Conservation (phyloP, 2,113 vertebrate species). For the Thymallus thymallus region DNA sequence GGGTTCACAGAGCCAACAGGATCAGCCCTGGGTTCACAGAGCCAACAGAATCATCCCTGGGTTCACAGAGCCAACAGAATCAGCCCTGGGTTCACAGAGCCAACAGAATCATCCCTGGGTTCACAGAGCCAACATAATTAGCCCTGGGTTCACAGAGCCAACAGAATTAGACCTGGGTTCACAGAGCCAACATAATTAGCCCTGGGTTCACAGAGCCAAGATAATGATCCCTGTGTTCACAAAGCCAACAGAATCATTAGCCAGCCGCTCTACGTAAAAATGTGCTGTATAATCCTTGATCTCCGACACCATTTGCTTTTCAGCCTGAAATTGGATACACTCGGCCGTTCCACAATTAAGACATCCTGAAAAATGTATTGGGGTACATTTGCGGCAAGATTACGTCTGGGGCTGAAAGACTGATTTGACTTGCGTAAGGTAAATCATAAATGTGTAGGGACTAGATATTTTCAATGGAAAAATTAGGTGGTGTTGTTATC, state of each 20-base stretch:
- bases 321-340: constrained; percentile 69
- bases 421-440: constrained; percentile 55
- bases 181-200: constrained; percentile 49
- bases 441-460: constrained; percentile 57
- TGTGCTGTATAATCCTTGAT: constrained; percentile 71
- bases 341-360: constrained; percentile 60
- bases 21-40: constrained; percentile 55
- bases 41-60: no score
- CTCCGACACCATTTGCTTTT: constrained; percentile 68
- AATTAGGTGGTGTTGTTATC: constrained; percentile 22
- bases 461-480: background rate
- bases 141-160: constrained; percentile 51
- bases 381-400: constrained; percentile 62
- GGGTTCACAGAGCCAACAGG: no score
- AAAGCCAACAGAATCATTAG: constrained; percentile 64
- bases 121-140: no score
- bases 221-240: constrained; percentile 53
- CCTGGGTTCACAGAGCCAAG: constrained; percentile 46
- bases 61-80: no score
- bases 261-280: constrained; percentile 57
- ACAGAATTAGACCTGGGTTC: constrained; percentile 44
- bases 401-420: constrained; percentile 47
- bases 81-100: constrained; percentile 55
- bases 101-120: no score
- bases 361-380: constrained; percentile 68